These are phyloP conservation scores for Crocallis elinguaria DNA, from an alignment of 2,888 invertebrate genomes.

Conservation along the genomic window DNA sequence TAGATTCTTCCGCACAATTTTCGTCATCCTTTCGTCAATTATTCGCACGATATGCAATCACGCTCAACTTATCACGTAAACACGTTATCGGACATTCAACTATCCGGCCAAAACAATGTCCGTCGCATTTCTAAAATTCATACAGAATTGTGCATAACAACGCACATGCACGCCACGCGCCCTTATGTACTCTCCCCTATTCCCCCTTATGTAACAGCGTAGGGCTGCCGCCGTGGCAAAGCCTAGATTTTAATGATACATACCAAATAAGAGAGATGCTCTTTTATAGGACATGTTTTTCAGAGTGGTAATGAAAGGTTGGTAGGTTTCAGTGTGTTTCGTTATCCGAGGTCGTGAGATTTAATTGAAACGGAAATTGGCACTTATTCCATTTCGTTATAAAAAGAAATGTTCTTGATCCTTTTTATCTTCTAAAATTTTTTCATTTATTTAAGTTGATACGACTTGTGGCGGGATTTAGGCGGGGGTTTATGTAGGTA, in stretches of 20 bases:
- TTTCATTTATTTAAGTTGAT: too few species aligned
- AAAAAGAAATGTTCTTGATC: background rate
- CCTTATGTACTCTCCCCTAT: slow-evolving; percentile 60
- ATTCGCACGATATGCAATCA: too few species aligned
- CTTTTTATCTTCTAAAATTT: too few species aligned
- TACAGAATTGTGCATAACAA: slow-evolving; percentile 24
- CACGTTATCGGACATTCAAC: background rate
- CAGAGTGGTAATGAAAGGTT: background rate
- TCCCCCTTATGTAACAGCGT: slow-evolving; percentile 54
- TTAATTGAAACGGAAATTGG: slow-evolving; percentile 1
- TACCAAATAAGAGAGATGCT: slow-evolving; percentile 10
- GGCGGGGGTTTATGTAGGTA: too few species aligned
- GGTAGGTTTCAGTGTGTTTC: background rate
- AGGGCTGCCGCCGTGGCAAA: slow-evolving; percentile 52
- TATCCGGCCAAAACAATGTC: slow-evolving; percentile 18
- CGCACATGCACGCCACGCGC: slow-evolving; percentile 53
- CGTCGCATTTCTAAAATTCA: slow-evolving; percentile 18
- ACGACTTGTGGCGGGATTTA: too few species aligned
- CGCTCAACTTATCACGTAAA: too few species aligned
- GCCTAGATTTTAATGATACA: slow-evolving; percentile 29
- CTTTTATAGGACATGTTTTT: slow-evolving; percentile 12
- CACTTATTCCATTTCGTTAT: background rate
- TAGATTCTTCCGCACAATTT: too few species aligned
- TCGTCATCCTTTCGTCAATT: too few species aligned
- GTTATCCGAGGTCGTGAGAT: background rate